Evolutionary conservation across 2,113 vertebrate genomes (phyloP), one percentile per base, ranked within the genome.

Genomic region (Nansenia antarctica): DNA sequence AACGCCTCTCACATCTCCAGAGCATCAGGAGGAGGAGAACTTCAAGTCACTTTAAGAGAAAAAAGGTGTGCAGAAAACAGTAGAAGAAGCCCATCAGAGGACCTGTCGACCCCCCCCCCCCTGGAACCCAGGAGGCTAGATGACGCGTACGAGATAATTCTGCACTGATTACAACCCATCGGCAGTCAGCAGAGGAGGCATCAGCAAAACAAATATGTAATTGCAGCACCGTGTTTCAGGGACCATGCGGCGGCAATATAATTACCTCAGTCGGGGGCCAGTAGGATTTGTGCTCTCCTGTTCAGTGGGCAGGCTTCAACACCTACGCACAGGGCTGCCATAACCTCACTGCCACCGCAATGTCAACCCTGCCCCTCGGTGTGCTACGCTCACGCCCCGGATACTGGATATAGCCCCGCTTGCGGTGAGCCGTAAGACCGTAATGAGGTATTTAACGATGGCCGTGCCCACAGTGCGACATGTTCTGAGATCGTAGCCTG

Each of bases 401-500:
- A 55, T 14, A 8, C 53, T 55, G 45, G n/a, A 15, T 62, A 77
- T 76, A 80, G 67, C 75, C 76, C n/a, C 67, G 63, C 75, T 52
- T 77, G 54, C 34, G 14, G n/a, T 65, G n/a, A 58, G 57, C 69
- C 27, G 75, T 69, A 82, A 78, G 70, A 72, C 61, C 70, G 72
- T 81, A 83, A 83, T 85, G 66, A 80, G 76, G 37, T 73, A 63
- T 76, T 82, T 76, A 72, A 72, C 68, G 6, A 31, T 65, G 58
- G 72, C 7, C 20, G 20, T 47, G 45, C 9, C 4, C 42, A 5
- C 3, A 47, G 52, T 12, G 52, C n/a, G 12, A 27, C 24, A 11
- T n/a, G 24, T 24, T 54, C 52, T 80, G 81, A 83, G 74, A 78
- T 45, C 53, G 18, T 0, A 49, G 37, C 74, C 72, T 72, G 69